Base-by-base conservation (phyloP, 2,888 invertebrate genomes). In the Gymnosoma rotundatum region DNA sequence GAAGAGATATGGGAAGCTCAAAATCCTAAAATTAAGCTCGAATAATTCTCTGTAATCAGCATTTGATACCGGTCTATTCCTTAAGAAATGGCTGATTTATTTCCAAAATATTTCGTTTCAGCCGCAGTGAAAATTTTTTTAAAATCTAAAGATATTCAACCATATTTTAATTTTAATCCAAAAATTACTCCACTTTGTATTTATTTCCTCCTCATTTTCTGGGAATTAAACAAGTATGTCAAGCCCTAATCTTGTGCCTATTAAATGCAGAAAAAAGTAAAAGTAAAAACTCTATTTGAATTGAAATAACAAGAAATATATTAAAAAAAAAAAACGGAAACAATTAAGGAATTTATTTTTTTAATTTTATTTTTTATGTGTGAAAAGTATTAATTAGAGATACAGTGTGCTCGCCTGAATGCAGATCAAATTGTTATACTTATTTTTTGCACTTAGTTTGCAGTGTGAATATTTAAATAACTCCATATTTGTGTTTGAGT, bases 301-400 rank as follows among this genome's bases (percentile, higher is more conserved):
- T 60, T 38, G 36, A 60, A 73, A 70, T 45, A 69, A 69, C 63
- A 66, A 63, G 12, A 42, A 45, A 25, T 16, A 58, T 14, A 25
- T 2, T 16, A 20, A n/a, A 54, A 78, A 83, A 79, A 38, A 80
- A 78, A 83, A 80, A 42, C 76, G 83, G 76, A 83, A 83, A 61
- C 73, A 76, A 80, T 78, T 83, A 80, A 63, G 18, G 52, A 21
- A 16, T 58, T 76, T 63, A 66, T 75, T 61, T 10, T 73, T 50
- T n/a, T 38, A 45, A n/a, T 50, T 18, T n/a, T 38, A 12, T 0
- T 32, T 80, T 48, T 45, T 52, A 14, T 74, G 32, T 78, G 83
- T 78, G 80, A 78, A 70, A 63, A 78, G 76, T 64, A 64, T 78
- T 81, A 84, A 84, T 78, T 78, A 81, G 64, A 84, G 76, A 42